Conservation (phyloP, 1,140 invertebrate species). For the Meloidogyne floridensis region DNA sequence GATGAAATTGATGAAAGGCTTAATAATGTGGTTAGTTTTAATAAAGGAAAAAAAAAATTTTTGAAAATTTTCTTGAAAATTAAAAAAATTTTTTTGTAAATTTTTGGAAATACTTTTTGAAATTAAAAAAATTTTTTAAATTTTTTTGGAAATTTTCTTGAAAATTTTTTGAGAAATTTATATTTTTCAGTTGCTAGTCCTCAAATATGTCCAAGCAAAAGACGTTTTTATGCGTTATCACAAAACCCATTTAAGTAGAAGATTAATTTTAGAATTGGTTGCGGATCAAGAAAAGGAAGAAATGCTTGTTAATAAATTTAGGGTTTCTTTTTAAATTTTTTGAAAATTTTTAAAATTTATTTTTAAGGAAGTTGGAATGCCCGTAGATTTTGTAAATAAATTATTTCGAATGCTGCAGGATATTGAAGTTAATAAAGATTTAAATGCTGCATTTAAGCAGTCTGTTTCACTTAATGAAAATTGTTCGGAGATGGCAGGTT, state of each 20-base stretch:
- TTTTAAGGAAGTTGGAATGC: constrained; percentile 85
- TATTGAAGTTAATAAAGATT: constrained; percentile 85
- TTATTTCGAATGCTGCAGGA: constrained; percentile 88
- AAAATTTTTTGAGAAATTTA: too few relatives aligned
- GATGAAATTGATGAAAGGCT: constrained; percentile 94
- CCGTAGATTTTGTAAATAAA: constrained; percentile 98
- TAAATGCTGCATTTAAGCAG: constrained; percentile 68
- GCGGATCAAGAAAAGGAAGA: constrained; percentile 99
- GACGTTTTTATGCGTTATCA: constrained; percentile 99
- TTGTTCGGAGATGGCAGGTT: constrained; percentile 32
- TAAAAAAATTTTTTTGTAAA: too few relatives aligned
- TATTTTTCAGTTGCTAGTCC: constrained; percentile 77
- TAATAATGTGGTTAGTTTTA: constrained; percentile 78
- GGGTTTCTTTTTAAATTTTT: constrained; percentile 63
- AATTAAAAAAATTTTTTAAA: too few relatives aligned
- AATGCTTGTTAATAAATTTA: constrained; percentile 83
- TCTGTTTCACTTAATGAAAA: constrained; percentile 60
- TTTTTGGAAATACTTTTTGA: too few relatives aligned
- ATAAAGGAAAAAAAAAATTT: background rate
- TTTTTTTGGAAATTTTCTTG: too few relatives aligned
- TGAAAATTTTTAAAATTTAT: constrained; percentile 17
- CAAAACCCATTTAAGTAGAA: constrained; percentile 92
- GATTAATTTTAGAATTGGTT: constrained; percentile 90
- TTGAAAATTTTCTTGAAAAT: too few relatives aligned
- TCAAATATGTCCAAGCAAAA: constrained; percentile 99